Evolutionary conservation across 2,888 invertebrate genomes (phyloP).

Genomic region (Phortica magna): DNA sequence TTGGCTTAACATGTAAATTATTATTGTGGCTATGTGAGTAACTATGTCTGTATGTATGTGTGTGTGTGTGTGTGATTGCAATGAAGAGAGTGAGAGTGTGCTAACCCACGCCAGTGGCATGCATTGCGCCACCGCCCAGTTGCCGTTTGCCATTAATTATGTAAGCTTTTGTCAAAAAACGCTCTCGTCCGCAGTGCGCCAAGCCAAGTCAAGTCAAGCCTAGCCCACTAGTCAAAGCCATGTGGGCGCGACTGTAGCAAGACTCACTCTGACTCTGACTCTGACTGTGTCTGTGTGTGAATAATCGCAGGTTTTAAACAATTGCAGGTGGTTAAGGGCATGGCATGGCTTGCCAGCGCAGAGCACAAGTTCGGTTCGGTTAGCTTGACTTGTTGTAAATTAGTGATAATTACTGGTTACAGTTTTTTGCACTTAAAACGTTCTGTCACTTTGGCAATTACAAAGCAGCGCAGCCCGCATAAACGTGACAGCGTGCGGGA

Average conservation of each 20-base stretch:
- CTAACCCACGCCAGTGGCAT: no score
- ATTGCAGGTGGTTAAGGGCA: constrained; percentile 1
- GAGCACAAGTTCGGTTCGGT: not conserved
- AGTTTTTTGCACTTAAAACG: constrained; percentile 19
- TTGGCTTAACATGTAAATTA: constrained; percentile 75
- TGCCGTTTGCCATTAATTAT: constrained; percentile 70
- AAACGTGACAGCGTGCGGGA: not conserved
- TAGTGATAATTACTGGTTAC: constrained; percentile 31
- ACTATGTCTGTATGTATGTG: no score
- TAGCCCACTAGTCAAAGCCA: no score
- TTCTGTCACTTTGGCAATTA: constrained; percentile 53
- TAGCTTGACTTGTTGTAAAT: constrained; percentile 26
- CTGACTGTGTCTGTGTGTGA: constrained; percentile 36
- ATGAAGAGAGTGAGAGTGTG: no score
- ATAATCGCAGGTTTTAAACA: constrained; percentile 26
- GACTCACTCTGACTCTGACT: no score
- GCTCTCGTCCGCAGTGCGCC: not conserved
- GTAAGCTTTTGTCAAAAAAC: constrained; percentile 43
- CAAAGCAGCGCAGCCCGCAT: constrained; percentile 55
- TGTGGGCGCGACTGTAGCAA: no score
- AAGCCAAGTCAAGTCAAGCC: no score
- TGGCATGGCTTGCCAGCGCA: no score
- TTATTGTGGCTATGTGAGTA: constrained; percentile 69
- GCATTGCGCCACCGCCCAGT: constrained; percentile 3
- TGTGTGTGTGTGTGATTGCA: constrained; percentile 41